Percentiles rank a stretch among this genome's conserved stretches.
Conservation (phyloP, 2,113 vertebrate genomes). For the Sapayoa aenigma region DNA sequence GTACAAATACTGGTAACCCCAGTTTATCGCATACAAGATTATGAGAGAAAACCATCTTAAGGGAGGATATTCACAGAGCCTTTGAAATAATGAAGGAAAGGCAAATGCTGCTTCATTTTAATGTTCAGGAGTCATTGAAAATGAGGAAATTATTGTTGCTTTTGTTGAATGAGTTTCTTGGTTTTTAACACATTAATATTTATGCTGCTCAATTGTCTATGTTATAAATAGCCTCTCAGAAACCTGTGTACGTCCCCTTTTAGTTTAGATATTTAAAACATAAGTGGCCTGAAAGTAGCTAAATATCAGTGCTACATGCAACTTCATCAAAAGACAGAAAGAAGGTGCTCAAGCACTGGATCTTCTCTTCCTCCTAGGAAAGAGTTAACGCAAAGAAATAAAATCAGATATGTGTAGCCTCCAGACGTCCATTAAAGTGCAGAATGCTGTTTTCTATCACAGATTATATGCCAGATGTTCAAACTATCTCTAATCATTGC, state of each 20-base stretch:
- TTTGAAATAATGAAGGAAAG: background rate
- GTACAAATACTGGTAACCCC: conserved; percentile 16
- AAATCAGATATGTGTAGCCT: conserved; percentile 90
- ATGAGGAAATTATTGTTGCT: background rate
- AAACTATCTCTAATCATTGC: conserved; percentile 96
- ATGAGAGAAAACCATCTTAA: conserved; percentile 21
- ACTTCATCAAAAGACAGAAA: conserved; percentile 45
- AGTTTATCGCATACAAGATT: background rate
- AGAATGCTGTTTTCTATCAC: conserved; percentile 93
- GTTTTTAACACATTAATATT: conserved; percentile 39
- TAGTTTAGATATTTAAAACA: background rate
- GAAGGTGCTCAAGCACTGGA: conserved; percentile 26
- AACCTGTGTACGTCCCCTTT: background rate
- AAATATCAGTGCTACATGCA: background rate
- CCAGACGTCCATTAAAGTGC: conserved; percentile 96
- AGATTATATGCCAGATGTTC: conserved; percentile 97
- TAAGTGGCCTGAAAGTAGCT: background rate
- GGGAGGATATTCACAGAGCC: background rate
- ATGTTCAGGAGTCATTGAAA: conserved; percentile 16
- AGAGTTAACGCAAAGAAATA: conserved; percentile 88
- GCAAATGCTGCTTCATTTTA: conserved; percentile 1
- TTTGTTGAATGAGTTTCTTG: background rate
- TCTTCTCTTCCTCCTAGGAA: conserved; percentile 61
- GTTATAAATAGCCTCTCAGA: background rate
- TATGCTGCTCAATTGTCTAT: background rate